Percentiles rank a stretch among this genome's conserved stretches.
Evolutionary conservation across 1,140 invertebrate species (phyloP).

Genomic region (Acromyrmex echinatior): DNA sequence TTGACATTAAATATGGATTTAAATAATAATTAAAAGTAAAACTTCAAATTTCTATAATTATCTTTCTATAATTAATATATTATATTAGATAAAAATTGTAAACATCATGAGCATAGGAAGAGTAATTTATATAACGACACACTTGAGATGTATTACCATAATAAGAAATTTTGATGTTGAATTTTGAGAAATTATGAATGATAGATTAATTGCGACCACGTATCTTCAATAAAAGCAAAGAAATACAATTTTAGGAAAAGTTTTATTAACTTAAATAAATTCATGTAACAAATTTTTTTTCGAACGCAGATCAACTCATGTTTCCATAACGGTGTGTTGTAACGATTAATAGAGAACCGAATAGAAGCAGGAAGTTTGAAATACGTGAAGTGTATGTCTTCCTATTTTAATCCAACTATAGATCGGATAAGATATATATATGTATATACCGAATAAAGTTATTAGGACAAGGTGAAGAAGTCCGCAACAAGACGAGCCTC

Average conservation of each 20-base stretch:
- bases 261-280: not conserved
- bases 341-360: not conserved
- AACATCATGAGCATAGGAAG: not conserved
- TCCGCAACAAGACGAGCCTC: constrained; percentile 12
- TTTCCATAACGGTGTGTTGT: not conserved
- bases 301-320: not conserved
- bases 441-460: constrained; percentile 4
- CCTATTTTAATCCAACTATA: constrained; percentile 22
- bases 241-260: constrained; percentile 13
- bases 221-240: not conserved
- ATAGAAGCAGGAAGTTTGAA: not conserved
- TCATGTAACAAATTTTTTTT: not conserved
- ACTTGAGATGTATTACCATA: not conserved
- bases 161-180: not conserved
- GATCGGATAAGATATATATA: not conserved
- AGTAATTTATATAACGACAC: not conserved
- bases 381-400: not conserved
- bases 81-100: not conserved
- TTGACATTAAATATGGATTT: not conserved
- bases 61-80: no score
- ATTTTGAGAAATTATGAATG: no score
- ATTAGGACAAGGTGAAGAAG: constrained; percentile 9
- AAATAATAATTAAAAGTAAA: not conserved
- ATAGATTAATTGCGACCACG: not conserved
- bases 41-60: not conserved